Evolutionary conservation across 2,113 vertebrate genomes (phyloP).

Genomic region (Centropus unirufus): DNA sequence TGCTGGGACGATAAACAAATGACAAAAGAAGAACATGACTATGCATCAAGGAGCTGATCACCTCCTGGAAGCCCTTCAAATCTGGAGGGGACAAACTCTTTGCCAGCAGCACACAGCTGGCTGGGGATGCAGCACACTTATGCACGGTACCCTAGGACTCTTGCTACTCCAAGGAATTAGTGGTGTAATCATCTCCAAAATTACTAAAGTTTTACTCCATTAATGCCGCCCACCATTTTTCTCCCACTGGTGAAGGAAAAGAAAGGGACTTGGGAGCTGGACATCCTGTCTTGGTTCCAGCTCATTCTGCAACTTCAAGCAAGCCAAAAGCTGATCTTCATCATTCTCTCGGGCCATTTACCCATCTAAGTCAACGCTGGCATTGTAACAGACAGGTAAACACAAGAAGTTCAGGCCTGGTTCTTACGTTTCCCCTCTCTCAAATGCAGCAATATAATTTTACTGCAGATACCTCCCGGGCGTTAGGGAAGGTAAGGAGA

Average conservation of each 20-base stretch:
- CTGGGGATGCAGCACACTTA: background rate
- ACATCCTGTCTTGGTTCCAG: slow-evolving; percentile 5
- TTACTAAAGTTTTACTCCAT: background rate
- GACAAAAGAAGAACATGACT: background rate
- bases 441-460: background rate
- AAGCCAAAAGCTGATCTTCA: background rate
- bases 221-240: background rate
- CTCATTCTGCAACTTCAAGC: background rate
- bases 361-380: background rate
- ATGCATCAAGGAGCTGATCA: background rate
- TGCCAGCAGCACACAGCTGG: background rate
- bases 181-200: background rate
- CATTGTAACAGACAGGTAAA: background rate
- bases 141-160: background rate
- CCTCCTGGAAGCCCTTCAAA: background rate
- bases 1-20: background rate
- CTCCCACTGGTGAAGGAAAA: background rate
- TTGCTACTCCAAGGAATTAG: background rate
- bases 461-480: background rate
- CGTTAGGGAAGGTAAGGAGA: background rate
- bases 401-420: background rate
- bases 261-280: background rate
- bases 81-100: background rate
- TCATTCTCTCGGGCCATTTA: background rate
- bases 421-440: background rate